These are phyloP conservation scores for Leptopilina drosophilae DNA, from an alignment of 2,888 invertebrate species.

Conservation along the genomic window DNA sequence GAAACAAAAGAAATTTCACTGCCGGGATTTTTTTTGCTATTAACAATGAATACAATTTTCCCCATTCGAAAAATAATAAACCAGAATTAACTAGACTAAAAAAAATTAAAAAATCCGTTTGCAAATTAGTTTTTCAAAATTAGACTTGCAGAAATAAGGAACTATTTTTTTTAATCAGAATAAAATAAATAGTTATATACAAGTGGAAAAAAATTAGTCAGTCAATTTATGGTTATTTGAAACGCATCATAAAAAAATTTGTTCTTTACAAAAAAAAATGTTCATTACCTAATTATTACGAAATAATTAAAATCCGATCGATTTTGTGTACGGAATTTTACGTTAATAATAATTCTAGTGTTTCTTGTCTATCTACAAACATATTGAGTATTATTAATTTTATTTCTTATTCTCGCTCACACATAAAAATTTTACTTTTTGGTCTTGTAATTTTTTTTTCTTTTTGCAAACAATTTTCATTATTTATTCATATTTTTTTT, in stretches of 20 bases:
- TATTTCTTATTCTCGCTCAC: not conserved
- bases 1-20: not conserved
- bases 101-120: too few species aligned
- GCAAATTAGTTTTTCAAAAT: too few species aligned
- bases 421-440: constrained; percentile 21
- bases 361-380: constrained; percentile 50
- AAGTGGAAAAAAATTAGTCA: not conserved
- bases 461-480: constrained; percentile 1
- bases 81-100: too few species aligned
- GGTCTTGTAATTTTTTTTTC: constrained; percentile 26
- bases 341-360: constrained; percentile 44
- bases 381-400: constrained; percentile 38
- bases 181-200: too few species aligned
- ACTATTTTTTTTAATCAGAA: too few species aligned
- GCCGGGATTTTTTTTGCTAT: not conserved
- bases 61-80: too few species aligned
- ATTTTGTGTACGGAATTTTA: not conserved
- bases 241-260: not conserved
- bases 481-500: not conserved
- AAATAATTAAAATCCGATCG: not conserved
- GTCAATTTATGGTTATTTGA: constrained; percentile 1
- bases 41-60: too few species aligned
- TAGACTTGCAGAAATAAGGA: too few species aligned
- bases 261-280: not conserved
- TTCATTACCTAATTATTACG: not conserved